Evolutionary conservation across 2,113 vertebrate species (phyloP).

Genomic region (Pollimyrus isidori): DNA sequence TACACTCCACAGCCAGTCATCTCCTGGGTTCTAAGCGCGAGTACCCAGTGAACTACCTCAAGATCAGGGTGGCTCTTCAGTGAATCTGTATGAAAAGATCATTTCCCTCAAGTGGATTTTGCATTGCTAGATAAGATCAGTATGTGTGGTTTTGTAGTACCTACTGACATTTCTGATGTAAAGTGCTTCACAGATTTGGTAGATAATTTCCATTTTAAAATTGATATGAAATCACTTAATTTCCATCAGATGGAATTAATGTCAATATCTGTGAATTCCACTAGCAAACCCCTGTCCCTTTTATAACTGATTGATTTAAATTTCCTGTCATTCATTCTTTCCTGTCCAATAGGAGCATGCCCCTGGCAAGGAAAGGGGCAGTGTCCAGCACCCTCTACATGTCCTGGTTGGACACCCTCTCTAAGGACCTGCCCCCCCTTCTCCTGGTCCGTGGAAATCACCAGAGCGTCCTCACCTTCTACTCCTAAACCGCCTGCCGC

Average conservation of each 20-base stretch:
- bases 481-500: constrained; percentile 69
- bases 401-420: constrained; percentile 90
- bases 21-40: not conserved
- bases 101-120: not conserved
- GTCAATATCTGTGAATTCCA: too few species aligned
- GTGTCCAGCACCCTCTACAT: constrained; percentile 94
- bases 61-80: not conserved
- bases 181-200: not conserved
- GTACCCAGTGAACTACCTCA: not conserved
- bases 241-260: not conserved
- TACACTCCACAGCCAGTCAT: not conserved
- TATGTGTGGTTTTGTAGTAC: not conserved
- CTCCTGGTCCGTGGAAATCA: constrained; percentile 95
- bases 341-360: constrained; percentile 75
- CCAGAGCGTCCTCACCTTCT: constrained; percentile 98
- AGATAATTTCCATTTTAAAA: not conserved
- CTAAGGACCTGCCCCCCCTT: constrained; percentile 85
- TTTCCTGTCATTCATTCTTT: not conserved
- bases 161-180: not conserved
- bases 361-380: constrained; percentile 84
- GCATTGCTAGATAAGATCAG: not conserved
- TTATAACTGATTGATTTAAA: not conserved
- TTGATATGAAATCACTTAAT: not conserved
- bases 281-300: not conserved
- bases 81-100: not conserved